These are phyloP conservation scores for Nyctalus aviator DNA, from an alignment of 2,797 vertebrate genomes.

Conservation along the genomic window DNA sequence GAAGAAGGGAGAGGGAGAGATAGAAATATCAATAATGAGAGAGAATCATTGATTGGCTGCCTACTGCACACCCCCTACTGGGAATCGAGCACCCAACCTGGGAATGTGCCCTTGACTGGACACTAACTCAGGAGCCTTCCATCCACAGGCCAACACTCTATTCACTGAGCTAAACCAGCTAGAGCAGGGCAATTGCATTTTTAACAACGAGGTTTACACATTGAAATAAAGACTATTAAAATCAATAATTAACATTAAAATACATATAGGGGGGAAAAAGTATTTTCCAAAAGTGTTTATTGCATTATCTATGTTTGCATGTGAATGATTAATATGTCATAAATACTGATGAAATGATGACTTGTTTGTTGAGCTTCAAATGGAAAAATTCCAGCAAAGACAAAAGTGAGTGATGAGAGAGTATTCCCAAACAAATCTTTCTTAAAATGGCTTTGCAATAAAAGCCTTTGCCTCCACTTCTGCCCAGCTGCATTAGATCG, in stretches of 20 bases:
- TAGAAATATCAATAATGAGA: too few relatives aligned
- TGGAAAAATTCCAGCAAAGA: conserved; percentile 60
- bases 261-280: neutral
- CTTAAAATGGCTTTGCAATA: conserved; percentile 65
- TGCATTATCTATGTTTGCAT: conserved; percentile 20
- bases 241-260: conserved; percentile 52
- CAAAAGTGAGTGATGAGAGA: conserved; percentile 64
- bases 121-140: too few relatives aligned
- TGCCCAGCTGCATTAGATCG: conserved; percentile 60
- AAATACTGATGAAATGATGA: conserved; percentile 55
- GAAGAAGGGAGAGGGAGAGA: too few relatives aligned
- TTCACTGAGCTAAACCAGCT: too few relatives aligned
- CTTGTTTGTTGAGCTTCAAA: conserved; percentile 60
- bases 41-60: too few relatives aligned
- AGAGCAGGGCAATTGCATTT: neutral
- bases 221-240: conserved; percentile 55
- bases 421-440: conserved; percentile 58
- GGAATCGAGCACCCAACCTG: too few relatives aligned
- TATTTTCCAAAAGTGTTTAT: neutral
- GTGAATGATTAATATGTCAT: conserved; percentile 57
- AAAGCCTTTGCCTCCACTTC: conserved; percentile 51
- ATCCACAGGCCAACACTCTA: too few relatives aligned
- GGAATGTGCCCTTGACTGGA: too few relatives aligned
- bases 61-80: too few relatives aligned
- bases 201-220: conserved; percentile 5